Conservation (phyloP, 2,888 invertebrate genomes). For the Erynnis tages region DNA sequence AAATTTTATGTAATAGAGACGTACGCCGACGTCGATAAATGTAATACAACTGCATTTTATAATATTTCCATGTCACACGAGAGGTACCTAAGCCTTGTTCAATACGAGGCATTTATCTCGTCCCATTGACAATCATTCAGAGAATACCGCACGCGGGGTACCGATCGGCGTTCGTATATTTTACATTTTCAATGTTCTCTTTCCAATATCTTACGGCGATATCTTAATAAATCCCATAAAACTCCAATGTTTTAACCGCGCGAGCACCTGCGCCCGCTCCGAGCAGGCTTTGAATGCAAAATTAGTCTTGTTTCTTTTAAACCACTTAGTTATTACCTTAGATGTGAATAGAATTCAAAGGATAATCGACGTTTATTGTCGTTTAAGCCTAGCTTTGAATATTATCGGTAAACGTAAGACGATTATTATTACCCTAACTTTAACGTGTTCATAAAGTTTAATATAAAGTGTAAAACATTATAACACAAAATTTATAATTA, state of each 20-base stretch:
- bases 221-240: constrained; percentile 80
- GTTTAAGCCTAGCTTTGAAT: constrained; percentile 32
- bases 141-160: constrained; percentile 1
- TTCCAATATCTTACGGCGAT: constrained; percentile 69
- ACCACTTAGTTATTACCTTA: constrained; percentile 70
- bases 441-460: no score
- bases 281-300: constrained; percentile 75
- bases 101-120: constrained; percentile 5
- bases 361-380: constrained; percentile 65
- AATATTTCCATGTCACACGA: no score
- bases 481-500: no score
- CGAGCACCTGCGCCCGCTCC: constrained; percentile 70
- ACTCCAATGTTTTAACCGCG: constrained; percentile 77
- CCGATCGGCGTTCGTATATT: constrained; percentile 33
- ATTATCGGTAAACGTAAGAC: background rate
- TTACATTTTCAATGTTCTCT: constrained; percentile 50
- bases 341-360: constrained; percentile 69
- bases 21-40: no score
- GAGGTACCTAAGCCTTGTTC: background rate
- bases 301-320: constrained; percentile 79
- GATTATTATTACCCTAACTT: no score
- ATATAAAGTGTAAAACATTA: no score
- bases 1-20: background rate
- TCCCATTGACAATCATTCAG: constrained; percentile 22
- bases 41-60: no score